A percentile compares a stretch with the other conserved stretches of the same genome.
Evolutionary conservation across 2,797 vertebrate species (phyloP).

Genomic region (Alca torda): DNA sequence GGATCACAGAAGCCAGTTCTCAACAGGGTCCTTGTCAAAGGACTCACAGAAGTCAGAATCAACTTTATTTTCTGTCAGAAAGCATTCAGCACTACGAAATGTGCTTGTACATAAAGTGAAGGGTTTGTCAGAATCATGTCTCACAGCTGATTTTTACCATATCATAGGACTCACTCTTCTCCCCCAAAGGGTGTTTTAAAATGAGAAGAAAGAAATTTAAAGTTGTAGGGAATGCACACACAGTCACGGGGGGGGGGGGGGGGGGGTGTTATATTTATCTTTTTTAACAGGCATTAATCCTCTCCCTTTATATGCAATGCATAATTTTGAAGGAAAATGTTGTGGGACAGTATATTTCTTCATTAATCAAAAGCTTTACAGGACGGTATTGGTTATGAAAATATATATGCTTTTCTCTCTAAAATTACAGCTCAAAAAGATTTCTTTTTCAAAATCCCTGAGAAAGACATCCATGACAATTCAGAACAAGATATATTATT

Average conservation of each 20-base stretch:
- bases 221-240: not conserved
- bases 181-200: not conserved
- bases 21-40: not conserved
- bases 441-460: not conserved
- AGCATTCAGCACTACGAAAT: not conserved
- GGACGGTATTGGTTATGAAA: not conserved
- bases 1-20: not conserved
- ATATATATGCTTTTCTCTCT: not conserved
- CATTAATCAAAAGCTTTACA: not conserved
- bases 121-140: not conserved
- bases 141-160: not conserved
- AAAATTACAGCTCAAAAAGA: not conserved
- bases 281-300: not conserved
- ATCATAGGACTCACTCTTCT: not conserved
- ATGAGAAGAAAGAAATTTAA: not conserved
- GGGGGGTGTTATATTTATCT: accelerated
- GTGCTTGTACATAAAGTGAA: not conserved
- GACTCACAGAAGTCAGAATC: not conserved
- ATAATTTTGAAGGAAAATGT: not conserved
- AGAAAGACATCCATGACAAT: not conserved
- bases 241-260: accelerated
- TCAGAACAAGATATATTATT: not conserved
- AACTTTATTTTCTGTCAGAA: not conserved
- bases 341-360: not conserved
- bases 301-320: not conserved